A percentile compares a stretch with the other conserved stretches of the same genome.
These are phyloP conservation scores for Cyrtonyx montezumae DNA, from an alignment of 2,113 vertebrate species.

Conservation along the genomic window DNA sequence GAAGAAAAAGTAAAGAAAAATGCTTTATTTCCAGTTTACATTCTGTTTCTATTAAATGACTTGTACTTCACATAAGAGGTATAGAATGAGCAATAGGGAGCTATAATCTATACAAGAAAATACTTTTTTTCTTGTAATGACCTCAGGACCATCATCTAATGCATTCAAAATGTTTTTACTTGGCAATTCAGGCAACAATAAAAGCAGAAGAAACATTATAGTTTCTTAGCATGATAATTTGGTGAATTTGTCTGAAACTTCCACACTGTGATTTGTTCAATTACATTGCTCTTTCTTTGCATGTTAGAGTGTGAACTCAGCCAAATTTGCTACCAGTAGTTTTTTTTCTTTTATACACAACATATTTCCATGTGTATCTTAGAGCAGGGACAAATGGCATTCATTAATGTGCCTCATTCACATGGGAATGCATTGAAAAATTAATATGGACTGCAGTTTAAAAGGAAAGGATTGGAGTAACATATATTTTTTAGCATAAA, in stretches of 20 bases:
- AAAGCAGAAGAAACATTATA: slow-evolving; percentile 20
- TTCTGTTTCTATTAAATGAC: not conserved
- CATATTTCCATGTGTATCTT: not conserved
- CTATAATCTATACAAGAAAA: not conserved
- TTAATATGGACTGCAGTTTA: not conserved
- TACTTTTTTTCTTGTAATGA: not conserved
- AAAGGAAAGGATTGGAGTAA: not conserved
- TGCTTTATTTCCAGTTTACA: not conserved
- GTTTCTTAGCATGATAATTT: not conserved
- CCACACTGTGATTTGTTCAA: not conserved
- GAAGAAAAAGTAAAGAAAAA: not conserved
- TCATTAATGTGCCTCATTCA: slow-evolving; percentile 1
- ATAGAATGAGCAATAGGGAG: not conserved
- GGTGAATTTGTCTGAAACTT: not conserved
- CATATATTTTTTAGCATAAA: not conserved
- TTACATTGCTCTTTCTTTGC: not conserved
- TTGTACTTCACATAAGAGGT: not conserved
- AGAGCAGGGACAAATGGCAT: not conserved
- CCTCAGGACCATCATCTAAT: not conserved
- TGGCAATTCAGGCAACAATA: not conserved
- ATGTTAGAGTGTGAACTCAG: not conserved
- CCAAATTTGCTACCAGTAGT: not conserved
- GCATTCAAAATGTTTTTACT: not conserved
- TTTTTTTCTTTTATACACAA: not conserved
- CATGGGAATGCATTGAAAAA: not conserved